A percentile compares a stretch with the other conserved stretches of the same genome.
Conservation (phyloP, 2,113 vertebrate species). For the Merops nubicus region DNA sequence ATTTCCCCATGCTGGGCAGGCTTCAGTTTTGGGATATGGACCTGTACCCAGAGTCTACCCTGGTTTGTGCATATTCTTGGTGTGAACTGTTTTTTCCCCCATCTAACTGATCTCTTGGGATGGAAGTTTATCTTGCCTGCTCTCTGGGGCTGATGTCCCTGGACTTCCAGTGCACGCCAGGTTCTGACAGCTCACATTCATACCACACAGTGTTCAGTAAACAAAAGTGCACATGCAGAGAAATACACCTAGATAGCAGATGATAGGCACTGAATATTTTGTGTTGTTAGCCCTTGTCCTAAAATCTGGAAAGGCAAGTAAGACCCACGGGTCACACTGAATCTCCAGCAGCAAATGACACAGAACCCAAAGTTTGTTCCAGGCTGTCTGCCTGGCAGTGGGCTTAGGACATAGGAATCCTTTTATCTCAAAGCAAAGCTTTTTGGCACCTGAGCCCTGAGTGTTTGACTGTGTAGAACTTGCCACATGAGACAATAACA, state of each 20-base stretch:
- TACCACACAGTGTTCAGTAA: constrained; percentile 63
- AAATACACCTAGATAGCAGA: constrained; percentile 38
- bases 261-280: constrained; percentile 58
- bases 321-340: constrained; percentile 14
- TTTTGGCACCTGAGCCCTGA: constrained; percentile 24
- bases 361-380: not conserved
- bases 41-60: not conserved
- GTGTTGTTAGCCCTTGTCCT: constrained; percentile 58
- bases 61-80: not conserved
- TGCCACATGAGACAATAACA: not conserved
- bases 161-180: constrained; percentile 40
- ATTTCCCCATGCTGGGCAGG: not conserved
- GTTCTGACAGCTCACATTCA: constrained; percentile 58
- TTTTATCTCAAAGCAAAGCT: constrained; percentile 1
- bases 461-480: not conserved
- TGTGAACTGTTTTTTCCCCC: not conserved
- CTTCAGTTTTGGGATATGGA: constrained; percentile 11
- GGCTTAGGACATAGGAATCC: not conserved
- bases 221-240: constrained; percentile 67
- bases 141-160: constrained; percentile 25
- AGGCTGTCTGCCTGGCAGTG: not conserved
- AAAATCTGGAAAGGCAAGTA: not conserved
- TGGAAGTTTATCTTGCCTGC: not conserved
- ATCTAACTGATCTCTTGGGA: not conserved
- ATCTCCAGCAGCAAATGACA: constrained; percentile 34